A percentile compares a stretch with the other conserved stretches of the same genome.
Evolutionary conservation across 2,797 vertebrate genomes (phyloP).

Genomic region (Tapirus indicus): DNA sequence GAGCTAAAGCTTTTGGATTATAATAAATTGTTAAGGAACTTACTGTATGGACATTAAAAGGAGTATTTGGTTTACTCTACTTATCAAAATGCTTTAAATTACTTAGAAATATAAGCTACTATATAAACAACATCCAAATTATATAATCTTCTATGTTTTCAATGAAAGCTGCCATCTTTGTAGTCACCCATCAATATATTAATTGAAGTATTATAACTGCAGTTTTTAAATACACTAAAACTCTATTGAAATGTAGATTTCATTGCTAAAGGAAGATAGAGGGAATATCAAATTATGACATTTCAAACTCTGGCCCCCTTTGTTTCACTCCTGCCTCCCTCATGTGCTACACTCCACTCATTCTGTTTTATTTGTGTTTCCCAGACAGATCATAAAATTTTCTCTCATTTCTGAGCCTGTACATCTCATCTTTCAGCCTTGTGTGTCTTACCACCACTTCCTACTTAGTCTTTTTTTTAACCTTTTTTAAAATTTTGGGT

Average conservation of each 20-base stretch:
- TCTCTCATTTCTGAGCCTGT: background rate
- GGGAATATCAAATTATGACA: background rate
- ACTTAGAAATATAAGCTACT: background rate
- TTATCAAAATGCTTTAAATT: slow-evolving; percentile 20
- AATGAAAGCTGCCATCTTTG: background rate
- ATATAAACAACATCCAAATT: background rate
- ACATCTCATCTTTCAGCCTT: background rate
- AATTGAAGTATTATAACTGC: background rate
- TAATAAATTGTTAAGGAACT: background rate
- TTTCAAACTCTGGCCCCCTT: background rate
- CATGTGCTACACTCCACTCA: no score
- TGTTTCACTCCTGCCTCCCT: background rate
- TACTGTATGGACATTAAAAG: background rate
- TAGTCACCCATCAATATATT: background rate
- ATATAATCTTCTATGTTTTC: background rate
- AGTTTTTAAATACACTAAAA: background rate
- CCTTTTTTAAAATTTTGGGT: background rate
- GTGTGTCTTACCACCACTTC: background rate
- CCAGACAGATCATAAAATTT: background rate
- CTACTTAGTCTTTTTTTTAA: background rate
- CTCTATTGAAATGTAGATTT: background rate
- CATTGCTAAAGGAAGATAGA: background rate
- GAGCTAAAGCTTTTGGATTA: background rate
- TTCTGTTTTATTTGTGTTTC: background rate
- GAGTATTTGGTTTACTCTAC: background rate